These are phyloP conservation scores for Larimichthys polyactis DNA, from an alignment of 2,113 vertebrate genomes.

Conservation along the genomic window DNA sequence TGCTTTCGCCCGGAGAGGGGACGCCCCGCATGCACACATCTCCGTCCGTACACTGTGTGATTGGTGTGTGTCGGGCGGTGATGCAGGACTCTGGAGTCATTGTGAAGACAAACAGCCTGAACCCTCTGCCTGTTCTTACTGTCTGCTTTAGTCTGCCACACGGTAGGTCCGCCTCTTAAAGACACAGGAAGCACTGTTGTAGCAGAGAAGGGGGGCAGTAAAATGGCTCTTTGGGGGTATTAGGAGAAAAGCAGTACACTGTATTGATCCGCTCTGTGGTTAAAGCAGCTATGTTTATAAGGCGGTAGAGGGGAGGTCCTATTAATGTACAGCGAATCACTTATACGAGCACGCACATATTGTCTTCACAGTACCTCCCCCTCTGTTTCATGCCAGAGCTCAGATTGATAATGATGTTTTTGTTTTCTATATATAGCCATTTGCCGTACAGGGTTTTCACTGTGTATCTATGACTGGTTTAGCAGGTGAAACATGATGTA, in stretches of 20 bases:
- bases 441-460: conserved; percentile 61
- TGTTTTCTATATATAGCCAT: conserved; percentile 83
- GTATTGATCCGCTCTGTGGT: conserved; percentile 52
- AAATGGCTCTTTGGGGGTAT: conserved; percentile 64
- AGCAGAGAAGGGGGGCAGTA: conserved; percentile 60
- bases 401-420: conserved; percentile 81
- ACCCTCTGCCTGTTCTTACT: conserved; percentile 78
- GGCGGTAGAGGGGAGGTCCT: conserved; percentile 24
- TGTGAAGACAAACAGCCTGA: conserved; percentile 83
- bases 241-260: conserved; percentile 37
- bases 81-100: conserved; percentile 82
- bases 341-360: conserved; percentile 34
- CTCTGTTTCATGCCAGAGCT: conserved; percentile 66
- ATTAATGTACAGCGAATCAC: conserved; percentile 47
- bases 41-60: conserved; percentile 41
- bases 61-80: conserved; percentile 62
- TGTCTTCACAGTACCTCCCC: conserved; percentile 55
- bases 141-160: conserved; percentile 79
- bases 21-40: conserved; percentile 11
- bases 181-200: conserved; percentile 66
- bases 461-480: conserved; percentile 54
- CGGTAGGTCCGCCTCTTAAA: conserved; percentile 85
- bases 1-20: conserved; percentile 6
- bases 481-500: conserved; percentile 46
- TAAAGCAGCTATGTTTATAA: conserved; percentile 35